A percentile compares a stretch with the other conserved stretches of the same genome.
phyloP scores from a whole-genome alignment of 2,888 invertebrate species.

The Campoplex nolae region DNA sequence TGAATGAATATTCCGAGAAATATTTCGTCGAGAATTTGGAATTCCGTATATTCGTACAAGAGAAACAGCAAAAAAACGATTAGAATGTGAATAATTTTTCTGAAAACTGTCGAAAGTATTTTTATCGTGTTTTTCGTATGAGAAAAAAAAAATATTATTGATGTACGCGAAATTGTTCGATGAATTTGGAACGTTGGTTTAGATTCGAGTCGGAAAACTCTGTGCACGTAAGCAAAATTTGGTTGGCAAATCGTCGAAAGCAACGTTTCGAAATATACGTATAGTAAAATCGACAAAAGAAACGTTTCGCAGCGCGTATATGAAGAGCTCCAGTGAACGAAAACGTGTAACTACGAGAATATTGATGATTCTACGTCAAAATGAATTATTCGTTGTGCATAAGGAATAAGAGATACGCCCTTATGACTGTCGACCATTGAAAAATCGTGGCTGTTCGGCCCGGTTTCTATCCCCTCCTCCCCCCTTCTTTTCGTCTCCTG shows the following conservation, averaged over 20 bases:
- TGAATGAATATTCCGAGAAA: background rate
- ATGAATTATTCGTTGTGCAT: background rate
- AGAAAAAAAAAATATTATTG: background rate
- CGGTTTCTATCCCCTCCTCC: slow-evolving; percentile 28
- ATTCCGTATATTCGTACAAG: background rate
- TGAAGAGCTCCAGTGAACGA: slow-evolving; percentile 21
- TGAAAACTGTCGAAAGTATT: background rate
- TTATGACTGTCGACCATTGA: background rate
- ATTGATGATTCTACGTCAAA: slow-evolving; percentile 4
- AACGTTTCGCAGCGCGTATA: slow-evolving; percentile 2
- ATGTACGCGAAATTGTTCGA: background rate
- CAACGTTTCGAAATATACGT: background rate
- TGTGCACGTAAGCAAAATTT: slow-evolving; percentile 9
- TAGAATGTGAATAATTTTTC: background rate
- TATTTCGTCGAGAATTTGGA: background rate
- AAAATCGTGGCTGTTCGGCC: slow-evolving; percentile 22
- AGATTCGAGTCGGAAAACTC: background rate
- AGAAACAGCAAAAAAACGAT: too few relatives aligned
- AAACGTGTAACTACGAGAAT: slow-evolving; percentile 34
- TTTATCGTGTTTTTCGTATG: background rate
- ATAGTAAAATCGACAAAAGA: slow-evolving; percentile 19
- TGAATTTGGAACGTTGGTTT: background rate
- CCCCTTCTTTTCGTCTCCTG: background rate
- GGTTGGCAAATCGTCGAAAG: slow-evolving; percentile 12
- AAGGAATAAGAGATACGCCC: background rate